Base-by-base conservation (phyloP, 2,113 vertebrate species). In the Myrmecophaga tridactyla region DNA sequence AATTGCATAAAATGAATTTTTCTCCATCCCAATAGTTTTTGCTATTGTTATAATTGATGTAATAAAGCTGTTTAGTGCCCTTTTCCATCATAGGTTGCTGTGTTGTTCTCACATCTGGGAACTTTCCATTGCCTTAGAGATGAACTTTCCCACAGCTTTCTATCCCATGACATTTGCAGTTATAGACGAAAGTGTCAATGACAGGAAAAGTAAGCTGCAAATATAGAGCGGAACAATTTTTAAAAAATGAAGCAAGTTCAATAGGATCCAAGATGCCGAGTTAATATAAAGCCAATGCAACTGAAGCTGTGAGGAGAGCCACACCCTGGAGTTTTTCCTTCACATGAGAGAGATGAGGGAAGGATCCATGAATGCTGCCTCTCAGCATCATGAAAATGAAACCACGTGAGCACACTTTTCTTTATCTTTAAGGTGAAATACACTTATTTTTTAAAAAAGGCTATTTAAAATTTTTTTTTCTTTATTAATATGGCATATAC, bases 71-170 rank as follows among this genome's bases (percentile, higher is more conserved):
- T 87, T 48, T 58, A 48, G 34, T 48, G 46, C 77, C 72, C 73
- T 97, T 96, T 97, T 90, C 90, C 78, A 93, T 36, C 94, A 51
- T 65, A 63, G 67, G 43, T 83, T 94, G 51, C 56, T 56, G 12
- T 72, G 80, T 43, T 93, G 70, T 90, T 85, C 93, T 92, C 63
- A 90, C n/a, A 76, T 80, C 25, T 58, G 65, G 87, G 90, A 96
- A 97, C 63, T 89, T 97, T 94, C 96, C 95, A 85, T 93, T 94
- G 51, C 82, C 94, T 94, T 77, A 85, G 87, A 82, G 77, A 73
- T 58, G 14, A 73, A 76, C 56, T 94, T 97, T 95, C 96, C 85
- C 96, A 94, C 56, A 56, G 77, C 81, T 76, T 90, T 76, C 76
- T 85, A 43, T 84, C 41, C 92, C 10, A 4, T 73, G 84, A 90